Evolutionary conservation across 2,888 invertebrate species (phyloP), one percentile per base, ranked within the genome.

Genomic region (Punctoribates punctum): DNA sequence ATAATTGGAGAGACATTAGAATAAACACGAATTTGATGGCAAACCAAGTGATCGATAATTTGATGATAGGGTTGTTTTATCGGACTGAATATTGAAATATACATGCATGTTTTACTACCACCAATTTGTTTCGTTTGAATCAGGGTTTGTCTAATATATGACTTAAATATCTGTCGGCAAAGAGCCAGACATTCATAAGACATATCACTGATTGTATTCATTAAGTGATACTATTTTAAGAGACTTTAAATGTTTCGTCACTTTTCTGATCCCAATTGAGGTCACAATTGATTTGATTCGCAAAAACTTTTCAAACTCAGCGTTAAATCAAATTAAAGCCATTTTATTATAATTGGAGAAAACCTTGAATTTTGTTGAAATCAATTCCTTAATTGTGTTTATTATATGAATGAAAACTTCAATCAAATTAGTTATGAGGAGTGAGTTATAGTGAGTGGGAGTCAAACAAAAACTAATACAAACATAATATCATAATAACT

Each of bases 181-280:
- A 62, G n/a, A 3, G 62, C 62, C 62, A 62, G 62, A 20, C 62
- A 29, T 62, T 62, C 62, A 25, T 62, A 17, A 62, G 54, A 54
- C 23, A 20, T 29, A 42, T 11, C 42, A 42, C 42, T 11, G 42
- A 42, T 42, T 42, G 42, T 42, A 42, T 62, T 62, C 62, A 62
- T 62, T 62, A 62, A 62, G 29, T 62, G 62, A 62, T 27, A 62
- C 62, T 62, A 62, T 62, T 62, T 62, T 62, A 23, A 27, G 15
- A 27, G 17, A 15, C 11, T 17, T 27, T 62, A 20, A 25, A 23
- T 29, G 25, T 17, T 25, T 62, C 23, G 54, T 20, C 20, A 54
- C n/a, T 20, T 54, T n/a, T 20, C 20, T 54, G n/a, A 51, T 42
- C 42, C 42, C 62, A 62, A 62, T 62, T 62, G 62, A 62, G 62